phyloP scores from a whole-genome alignment of 2,113 vertebrate species.

The Dendropsophus ebraccatus region DNA sequence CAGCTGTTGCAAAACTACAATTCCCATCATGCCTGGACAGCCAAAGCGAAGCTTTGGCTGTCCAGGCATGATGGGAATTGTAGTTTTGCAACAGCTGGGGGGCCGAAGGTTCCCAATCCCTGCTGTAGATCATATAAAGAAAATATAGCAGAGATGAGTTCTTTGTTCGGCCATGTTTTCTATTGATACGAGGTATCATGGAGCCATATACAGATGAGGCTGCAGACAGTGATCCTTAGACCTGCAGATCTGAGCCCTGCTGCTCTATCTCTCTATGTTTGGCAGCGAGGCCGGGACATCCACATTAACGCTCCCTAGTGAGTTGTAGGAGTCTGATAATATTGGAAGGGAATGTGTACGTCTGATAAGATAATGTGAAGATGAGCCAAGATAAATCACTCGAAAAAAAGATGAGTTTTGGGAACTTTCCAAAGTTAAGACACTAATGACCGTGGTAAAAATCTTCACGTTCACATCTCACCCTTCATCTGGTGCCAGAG shows the following conservation, averaged over 20 bases:
- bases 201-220: not conserved
- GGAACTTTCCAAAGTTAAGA: slow-evolving; percentile 31
- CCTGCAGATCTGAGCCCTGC: not conserved
- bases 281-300: not conserved
- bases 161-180: not conserved
- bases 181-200: not conserved
- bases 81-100: too few species aligned
- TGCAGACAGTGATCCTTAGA: not conserved
- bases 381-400: slow-evolving; percentile 37
- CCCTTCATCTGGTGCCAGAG: slow-evolving; percentile 19
- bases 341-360: slow-evolving; percentile 21
- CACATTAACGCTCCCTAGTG: not conserved
- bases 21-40: too few species aligned
- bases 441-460: slow-evolving; percentile 37
- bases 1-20: too few species aligned
- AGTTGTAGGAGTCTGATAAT: not conserved
- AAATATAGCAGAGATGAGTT: too few species aligned
- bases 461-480: slow-evolving; percentile 15
- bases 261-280: not conserved
- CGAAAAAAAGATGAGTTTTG: slow-evolving; percentile 18
- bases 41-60: too few species aligned
- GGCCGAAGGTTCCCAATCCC: too few species aligned
- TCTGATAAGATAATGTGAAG: slow-evolving; percentile 18
- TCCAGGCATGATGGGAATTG: too few species aligned
- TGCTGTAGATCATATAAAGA: not conserved